A percentile compares a stretch with the other conserved stretches of the same genome.
These are phyloP conservation scores for Centroberyx gerrardi DNA, from an alignment of 2,797 vertebrate genomes.

Conservation along the genomic window DNA sequence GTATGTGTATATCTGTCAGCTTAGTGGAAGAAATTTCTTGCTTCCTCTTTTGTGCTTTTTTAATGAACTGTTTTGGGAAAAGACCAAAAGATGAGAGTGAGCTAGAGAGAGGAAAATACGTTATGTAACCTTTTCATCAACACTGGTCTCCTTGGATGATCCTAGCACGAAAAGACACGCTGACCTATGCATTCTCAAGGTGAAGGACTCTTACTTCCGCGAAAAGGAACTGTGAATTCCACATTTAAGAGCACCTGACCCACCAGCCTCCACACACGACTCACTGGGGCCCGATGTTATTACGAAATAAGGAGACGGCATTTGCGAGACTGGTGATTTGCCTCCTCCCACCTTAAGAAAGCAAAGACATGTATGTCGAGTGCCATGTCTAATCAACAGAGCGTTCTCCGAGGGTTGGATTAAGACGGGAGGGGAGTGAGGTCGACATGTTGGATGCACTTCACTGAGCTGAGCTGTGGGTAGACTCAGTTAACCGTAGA, in stretches of 20 bases:
- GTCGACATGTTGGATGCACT: conserved; percentile 66
- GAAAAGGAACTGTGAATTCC: conserved; percentile 24
- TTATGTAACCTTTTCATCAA: conserved; percentile 51
- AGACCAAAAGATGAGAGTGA: conserved; percentile 45
- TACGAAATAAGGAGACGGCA: conserved; percentile 23
- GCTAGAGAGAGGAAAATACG: conserved; percentile 13
- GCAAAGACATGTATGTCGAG: conserved; percentile 64
- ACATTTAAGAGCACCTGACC: conserved; percentile 36
- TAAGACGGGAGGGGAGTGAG: conserved; percentile 56
- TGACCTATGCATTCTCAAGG: background rate
- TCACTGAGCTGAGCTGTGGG: conserved; percentile 54
- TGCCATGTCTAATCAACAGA: conserved; percentile 63
- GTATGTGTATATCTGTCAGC: conserved; percentile 12
- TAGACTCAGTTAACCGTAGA: conserved; percentile 57
- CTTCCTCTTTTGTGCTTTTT: conserved; percentile 58
- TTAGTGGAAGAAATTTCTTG: conserved; percentile 29
- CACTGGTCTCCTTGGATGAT: conserved; percentile 56
- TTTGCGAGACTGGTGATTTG: conserved; percentile 61
- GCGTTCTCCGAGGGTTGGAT: conserved; percentile 50
- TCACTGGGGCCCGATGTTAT: background rate
- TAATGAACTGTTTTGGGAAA: conserved; percentile 72
- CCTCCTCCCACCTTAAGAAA: conserved; percentile 54
- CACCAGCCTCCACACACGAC: background rate
- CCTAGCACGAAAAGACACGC: conserved; percentile 27
- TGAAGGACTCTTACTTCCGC: conserved; percentile 12